Conservation (phyloP, 2,797 vertebrate species). For the Perodicticus potto region DNA sequence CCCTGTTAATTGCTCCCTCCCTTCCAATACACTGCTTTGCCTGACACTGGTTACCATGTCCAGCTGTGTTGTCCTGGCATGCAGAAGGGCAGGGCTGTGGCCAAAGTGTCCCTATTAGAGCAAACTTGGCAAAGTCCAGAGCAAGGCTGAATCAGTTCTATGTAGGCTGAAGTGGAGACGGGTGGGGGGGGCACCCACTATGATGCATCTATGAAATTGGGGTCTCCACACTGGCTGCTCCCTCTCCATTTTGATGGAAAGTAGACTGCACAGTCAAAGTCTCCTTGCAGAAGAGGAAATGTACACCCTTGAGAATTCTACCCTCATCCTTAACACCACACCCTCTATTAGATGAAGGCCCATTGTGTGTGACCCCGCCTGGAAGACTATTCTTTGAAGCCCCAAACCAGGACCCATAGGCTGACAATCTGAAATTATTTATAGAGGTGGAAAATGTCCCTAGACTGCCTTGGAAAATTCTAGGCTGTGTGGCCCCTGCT, state of each 20-base stretch:
- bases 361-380: not conserved
- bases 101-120: not conserved
- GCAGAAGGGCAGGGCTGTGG: not conserved
- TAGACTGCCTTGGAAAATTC: not conserved
- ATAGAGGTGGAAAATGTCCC: not conserved
- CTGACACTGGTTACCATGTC: not conserved
- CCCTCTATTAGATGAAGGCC: not conserved
- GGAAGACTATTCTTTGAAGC: not conserved
- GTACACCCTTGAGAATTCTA: not conserved
- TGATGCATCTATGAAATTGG: not conserved
- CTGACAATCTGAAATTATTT: not conserved
- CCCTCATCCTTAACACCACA: not conserved
- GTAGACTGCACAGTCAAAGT: not conserved
- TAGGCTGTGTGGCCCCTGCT: not conserved
- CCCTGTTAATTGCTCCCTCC: not conserved
- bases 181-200: not conserved
- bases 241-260: not conserved
- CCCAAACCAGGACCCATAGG: not conserved
- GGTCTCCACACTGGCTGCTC: not conserved
- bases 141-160: not conserved
- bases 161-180: not conserved
- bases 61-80: not conserved
- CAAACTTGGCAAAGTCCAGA: not conserved
- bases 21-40: fast-evolving
- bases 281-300: not conserved